Base-by-base conservation (phyloP, 2,888 invertebrate species). In the Molanna angustata region DNA sequence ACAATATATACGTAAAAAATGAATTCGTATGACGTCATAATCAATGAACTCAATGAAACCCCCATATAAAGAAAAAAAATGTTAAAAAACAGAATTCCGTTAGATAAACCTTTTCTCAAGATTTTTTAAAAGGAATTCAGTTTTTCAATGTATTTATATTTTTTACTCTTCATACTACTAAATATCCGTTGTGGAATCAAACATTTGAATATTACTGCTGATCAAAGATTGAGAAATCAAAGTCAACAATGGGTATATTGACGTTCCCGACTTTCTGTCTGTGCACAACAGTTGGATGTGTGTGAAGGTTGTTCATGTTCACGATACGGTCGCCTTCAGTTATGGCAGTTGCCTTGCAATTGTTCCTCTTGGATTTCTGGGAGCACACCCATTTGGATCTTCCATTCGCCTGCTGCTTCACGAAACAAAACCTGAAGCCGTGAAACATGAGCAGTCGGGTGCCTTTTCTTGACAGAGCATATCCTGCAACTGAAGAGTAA, bases 401-500 rank as follows among this genome's bases (percentile, higher is more conserved):
- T 9, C 54, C 54, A 16, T 41, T 27, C 22, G 11, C 33, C 27
- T 52, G 52, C 13, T 22, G 22, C 4, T 48, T 18, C 13, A 47
- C 52, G 18, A 48, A 48, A 21, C 52, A 52, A 31, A 52, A 52
- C 3, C 52, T 20, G 43, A 41, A 52, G 4, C 52, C 52, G n/a
- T 47, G 43, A 18, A 48, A 52, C 4, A 40, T 41, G 9, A 52
- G 31, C 1, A 52, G 19, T 16, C 52, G 39, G 13, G 46, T 52
- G 4, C 52, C 52, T 2, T 47, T 40, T 7, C 41, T 39, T 7
- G 52, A 52, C 11, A 52, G 2, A 18, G 41, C 42, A 22, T 47
- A 52, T 4, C 52, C 52, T 31, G 52, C 52, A 52, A 52, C 52
- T 52, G 31, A n/a, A n/a, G n/a, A n/a, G n/a, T n/a, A n/a, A n/a